Conservation (phyloP, 2,888 invertebrate genomes). For the Zeuzera pyrina region DNA sequence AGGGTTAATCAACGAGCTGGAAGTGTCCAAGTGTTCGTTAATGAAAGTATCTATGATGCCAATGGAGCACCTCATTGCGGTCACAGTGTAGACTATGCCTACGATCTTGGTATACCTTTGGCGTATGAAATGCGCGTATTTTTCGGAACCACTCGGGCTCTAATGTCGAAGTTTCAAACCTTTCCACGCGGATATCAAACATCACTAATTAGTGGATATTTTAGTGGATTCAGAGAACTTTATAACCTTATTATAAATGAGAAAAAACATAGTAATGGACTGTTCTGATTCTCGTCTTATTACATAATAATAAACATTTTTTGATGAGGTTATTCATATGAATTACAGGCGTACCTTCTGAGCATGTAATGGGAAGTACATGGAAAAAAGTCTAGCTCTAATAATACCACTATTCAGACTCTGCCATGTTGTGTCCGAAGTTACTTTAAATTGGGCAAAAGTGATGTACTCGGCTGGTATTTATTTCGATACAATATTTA, state of each 20-base stretch:
- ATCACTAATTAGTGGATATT: conserved; percentile 44
- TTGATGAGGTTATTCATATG: too few relatives aligned
- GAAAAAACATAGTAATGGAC: conserved; percentile 28
- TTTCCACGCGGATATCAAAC: conserved; percentile 40
- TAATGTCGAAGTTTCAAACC: conserved; percentile 43
- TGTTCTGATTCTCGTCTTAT: too few relatives aligned
- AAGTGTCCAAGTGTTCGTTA: conserved; percentile 35
- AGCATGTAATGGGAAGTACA: too few relatives aligned
- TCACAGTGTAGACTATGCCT: conserved; percentile 53
- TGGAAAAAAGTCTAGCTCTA: not conserved
- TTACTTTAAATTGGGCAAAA: conserved; percentile 47
- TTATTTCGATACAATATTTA: conserved; percentile 64
- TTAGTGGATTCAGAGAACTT: conserved; percentile 46
- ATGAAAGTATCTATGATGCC: conserved; percentile 34
- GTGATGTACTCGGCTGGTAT: conserved; percentile 49
- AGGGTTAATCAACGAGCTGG: conserved; percentile 46
- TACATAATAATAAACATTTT: too few relatives aligned
- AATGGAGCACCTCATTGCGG: conserved; percentile 45
- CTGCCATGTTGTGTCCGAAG: too few relatives aligned
- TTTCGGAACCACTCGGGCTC: conserved; percentile 29
- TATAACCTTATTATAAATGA: conserved; percentile 34
- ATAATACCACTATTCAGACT: too few relatives aligned
- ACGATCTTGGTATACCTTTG: conserved; percentile 27
- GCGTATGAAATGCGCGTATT: conserved; percentile 56
- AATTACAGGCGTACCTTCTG: too few relatives aligned